Evolutionary conservation across 2,888 invertebrate species (phyloP), one percentile per base, ranked within the genome.

Genomic region (Andrena trimmerana): DNA sequence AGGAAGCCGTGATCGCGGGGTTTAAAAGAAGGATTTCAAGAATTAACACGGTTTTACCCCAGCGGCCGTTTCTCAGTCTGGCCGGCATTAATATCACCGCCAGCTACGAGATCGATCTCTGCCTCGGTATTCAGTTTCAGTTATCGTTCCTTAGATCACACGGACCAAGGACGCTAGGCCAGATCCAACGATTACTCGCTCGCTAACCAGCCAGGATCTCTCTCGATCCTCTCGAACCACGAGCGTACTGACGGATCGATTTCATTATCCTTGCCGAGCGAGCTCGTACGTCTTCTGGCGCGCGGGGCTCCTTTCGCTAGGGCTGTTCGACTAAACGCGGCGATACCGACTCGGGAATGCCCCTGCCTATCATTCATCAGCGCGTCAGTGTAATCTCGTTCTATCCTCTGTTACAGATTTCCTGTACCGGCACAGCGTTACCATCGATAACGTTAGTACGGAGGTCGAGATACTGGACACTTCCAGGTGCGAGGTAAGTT

Each of bases 401-500:
- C 69, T 78, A 66, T 57, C 57, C 77, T 80, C 62, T 95, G 94
- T 96, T 96, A 89, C 96, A 97, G 97, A 97, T 96, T 97, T 97
- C 94, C 96, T 97, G 88, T 97, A 97, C 94, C 96, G 97, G 92
- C 97, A 97, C 94, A 96, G 96, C 94, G 96, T 97, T 90, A 96
- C 96, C 86, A 97, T 97, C 94, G 97, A 97, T 94, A 97, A 96
- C 92, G 97, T 96, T 87, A 96, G 96, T 88, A 97, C 97, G 84
- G 97, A 97, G 94, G 96, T 97, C 90, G 97, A 97, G 95, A 97
- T 97, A 94, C 95, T 97, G 94, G 97, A 97, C 94, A 97, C 97
- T 89, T 97, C 97, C 90, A 97, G 96, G 95, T 97, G 97, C 95
- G 96, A 96, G 95, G 97, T 97, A 95, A 96, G 97, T 95, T 86